A percentile compares a stretch with the other conserved stretches of the same genome.
These are phyloP conservation scores for Tanytarsus gracilentus DNA, from an alignment of 2,888 invertebrate species.

Conservation along the genomic window DNA sequence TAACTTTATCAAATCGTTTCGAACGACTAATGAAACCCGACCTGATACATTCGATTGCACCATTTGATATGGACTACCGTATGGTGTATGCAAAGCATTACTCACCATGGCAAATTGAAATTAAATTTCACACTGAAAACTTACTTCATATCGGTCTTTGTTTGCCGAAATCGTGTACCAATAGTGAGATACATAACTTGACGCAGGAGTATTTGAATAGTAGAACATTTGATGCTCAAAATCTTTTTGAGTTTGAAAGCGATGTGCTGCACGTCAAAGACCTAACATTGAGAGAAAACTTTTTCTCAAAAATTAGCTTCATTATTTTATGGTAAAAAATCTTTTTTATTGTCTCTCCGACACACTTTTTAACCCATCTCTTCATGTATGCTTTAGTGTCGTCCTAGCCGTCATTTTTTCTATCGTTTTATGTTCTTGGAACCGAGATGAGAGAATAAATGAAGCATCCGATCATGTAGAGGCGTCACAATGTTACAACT, in stretches of 20 bases:
- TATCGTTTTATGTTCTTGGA: constrained; percentile 8
- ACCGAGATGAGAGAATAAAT: constrained; percentile 22
- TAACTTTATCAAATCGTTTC: constrained; percentile 40
- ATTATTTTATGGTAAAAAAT: constrained; percentile 34
- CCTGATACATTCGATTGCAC: constrained; percentile 39
- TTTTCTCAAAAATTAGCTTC: constrained; percentile 38
- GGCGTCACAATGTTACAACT: constrained; percentile 9
- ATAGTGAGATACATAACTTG: constrained; percentile 39
- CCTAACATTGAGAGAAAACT: constrained; percentile 37
- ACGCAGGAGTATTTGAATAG: constrained; percentile 38
- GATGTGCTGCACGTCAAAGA: constrained; percentile 42
- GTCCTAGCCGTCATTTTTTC: neutral
- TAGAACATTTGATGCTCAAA: constrained; percentile 37
- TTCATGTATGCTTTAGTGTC: neutral
- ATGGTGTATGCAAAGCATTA: constrained; percentile 42
- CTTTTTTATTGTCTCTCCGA: neutral
- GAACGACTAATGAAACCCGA: constrained; percentile 41
- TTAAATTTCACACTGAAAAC: constrained; percentile 44
- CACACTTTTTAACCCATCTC: neutral
- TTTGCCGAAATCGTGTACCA: constrained; percentile 44
- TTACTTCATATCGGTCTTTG: constrained; percentile 48
- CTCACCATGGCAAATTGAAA: constrained; percentile 44
- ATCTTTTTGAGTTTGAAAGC: constrained; percentile 39
- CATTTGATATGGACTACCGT: constrained; percentile 42
- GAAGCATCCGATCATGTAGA: constrained; percentile 6